Percentiles rank a stretch among this genome's conserved stretches.
Conservation (phyloP, 1,140 invertebrate genomes). For the Glossosoma conforme region DNA sequence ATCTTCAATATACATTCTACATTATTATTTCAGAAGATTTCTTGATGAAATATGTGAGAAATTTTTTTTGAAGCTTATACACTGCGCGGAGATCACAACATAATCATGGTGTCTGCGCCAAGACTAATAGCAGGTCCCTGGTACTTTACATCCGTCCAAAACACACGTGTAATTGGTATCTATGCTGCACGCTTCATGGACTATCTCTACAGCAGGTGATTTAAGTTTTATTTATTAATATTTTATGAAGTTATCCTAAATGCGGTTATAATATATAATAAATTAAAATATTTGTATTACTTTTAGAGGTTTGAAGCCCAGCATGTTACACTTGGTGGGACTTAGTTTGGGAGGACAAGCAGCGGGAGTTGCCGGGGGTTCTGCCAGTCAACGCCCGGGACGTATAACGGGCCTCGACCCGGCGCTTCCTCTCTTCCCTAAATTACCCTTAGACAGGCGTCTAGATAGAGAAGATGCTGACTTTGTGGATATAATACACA, state of each 20-base stretch:
- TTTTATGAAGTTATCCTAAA: background rate
- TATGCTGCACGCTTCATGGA: constrained; percentile 51
- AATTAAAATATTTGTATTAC: background rate
- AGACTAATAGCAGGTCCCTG: constrained; percentile 51
- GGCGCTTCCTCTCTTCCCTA: constrained; percentile 53
- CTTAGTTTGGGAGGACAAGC: constrained; percentile 58
- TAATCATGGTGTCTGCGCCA: constrained; percentile 49
- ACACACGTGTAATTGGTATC: constrained; percentile 50
- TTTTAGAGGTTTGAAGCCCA: constrained; percentile 36
- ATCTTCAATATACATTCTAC: background rate
- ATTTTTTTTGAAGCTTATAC: constrained; percentile 43
- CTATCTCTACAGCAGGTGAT: constrained; percentile 48
- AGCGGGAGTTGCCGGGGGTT: constrained; percentile 51
- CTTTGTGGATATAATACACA: constrained; percentile 56
- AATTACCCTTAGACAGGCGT: constrained; percentile 38
- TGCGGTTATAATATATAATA: background rate
- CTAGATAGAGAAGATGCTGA: constrained; percentile 45
- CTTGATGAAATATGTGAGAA: background rate
- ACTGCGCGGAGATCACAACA: constrained; percentile 48
- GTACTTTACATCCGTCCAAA: constrained; percentile 51
- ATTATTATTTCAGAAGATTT: background rate
- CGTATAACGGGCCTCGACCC: constrained; percentile 57
- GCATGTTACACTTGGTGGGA: constrained; percentile 51
- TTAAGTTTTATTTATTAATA: background rate
- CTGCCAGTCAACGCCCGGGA: constrained; percentile 37